Conservation (phyloP, 2,888 invertebrate genomes). For the Macrosoma leucophasiata region DNA sequence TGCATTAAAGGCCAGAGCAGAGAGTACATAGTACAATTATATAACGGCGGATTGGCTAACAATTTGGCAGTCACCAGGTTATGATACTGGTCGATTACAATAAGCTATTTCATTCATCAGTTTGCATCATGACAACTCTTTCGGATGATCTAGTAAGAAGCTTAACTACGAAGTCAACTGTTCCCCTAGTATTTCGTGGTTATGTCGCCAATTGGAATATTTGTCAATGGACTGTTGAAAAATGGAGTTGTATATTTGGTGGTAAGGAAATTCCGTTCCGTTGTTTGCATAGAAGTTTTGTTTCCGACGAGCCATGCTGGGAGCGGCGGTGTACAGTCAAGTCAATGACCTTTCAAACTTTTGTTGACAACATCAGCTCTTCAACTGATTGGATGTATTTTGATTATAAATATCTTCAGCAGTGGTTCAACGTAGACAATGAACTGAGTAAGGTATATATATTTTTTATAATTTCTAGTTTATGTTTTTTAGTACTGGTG, state of each 20-base stretch:
- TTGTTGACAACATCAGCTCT: slow-evolving; percentile 60
- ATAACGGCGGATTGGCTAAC: no score
- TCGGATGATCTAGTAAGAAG: slow-evolving; percentile 42
- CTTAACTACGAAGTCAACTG: slow-evolving; percentile 37
- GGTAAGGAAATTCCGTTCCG: slow-evolving; percentile 76
- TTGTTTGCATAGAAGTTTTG: slow-evolving; percentile 48
- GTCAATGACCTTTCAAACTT: slow-evolving; percentile 78
- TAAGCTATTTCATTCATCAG: no score
- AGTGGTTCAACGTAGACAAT: slow-evolving; percentile 77
- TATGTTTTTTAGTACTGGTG: no score
- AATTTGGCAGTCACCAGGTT: no score
- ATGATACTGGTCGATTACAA: no score
- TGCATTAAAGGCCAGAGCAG: no score
- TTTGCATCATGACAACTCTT: no score
- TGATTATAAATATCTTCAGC: slow-evolving; percentile 87
- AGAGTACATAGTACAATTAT: no score
- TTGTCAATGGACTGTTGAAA: slow-evolving; percentile 75
- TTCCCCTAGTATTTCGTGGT: slow-evolving; percentile 72
- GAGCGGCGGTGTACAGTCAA: slow-evolving; percentile 80
- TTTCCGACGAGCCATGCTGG: slow-evolving; percentile 82
- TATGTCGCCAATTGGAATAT: slow-evolving; percentile 75
- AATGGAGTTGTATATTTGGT: slow-evolving; percentile 76
- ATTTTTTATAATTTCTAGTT: slow-evolving; percentile 7
- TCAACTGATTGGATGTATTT: slow-evolving; percentile 87
- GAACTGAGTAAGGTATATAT: slow-evolving; percentile 74